Conservation (phyloP, 2,113 vertebrate species). For the Onychostoma macrolepis region DNA sequence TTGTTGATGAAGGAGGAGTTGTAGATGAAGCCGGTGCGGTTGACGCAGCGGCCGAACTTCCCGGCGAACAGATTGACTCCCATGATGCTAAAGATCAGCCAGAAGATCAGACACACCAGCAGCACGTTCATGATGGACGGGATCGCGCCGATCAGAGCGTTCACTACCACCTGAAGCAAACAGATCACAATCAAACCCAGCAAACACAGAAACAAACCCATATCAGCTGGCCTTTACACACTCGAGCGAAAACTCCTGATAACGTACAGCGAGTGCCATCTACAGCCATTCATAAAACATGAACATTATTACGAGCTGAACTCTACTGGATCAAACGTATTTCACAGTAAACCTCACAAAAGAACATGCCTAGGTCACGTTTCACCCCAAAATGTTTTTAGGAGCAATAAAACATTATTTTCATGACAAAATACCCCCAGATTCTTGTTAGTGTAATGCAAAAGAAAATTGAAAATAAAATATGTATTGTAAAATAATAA, state of each 20-base stretch:
- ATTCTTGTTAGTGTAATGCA: not conserved
- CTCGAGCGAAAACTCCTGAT: not conserved
- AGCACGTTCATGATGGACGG: conserved; percentile 99
- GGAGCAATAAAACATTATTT: not conserved
- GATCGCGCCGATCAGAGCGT: conserved; percentile 95
- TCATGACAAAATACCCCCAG: not conserved
- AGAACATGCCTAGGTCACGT: not conserved
- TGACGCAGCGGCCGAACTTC: conserved; percentile 94
- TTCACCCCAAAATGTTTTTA: not conserved
- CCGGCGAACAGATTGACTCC: conserved; percentile 97
- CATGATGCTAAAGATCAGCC: conserved; percentile 99
- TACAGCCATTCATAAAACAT: conserved; percentile 13
- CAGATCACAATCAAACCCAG: not conserved
- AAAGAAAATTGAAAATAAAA: not conserved
- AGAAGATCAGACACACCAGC: conserved; percentile 98
- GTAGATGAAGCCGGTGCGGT: conserved; percentile 82
- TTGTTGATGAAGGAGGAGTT: conserved; percentile 85
- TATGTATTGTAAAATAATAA: too few species aligned
- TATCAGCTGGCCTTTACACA: conserved; percentile 1
- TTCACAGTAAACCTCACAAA: not conserved
- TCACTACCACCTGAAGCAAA: conserved; percentile 89
- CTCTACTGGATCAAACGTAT: too few species aligned
- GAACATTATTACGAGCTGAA: not conserved
- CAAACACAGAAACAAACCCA: too few species aligned
- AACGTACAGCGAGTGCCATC: not conserved